Base-by-base conservation (phyloP, 2,888 invertebrate species). In the Sthenelais limicola region DNA sequence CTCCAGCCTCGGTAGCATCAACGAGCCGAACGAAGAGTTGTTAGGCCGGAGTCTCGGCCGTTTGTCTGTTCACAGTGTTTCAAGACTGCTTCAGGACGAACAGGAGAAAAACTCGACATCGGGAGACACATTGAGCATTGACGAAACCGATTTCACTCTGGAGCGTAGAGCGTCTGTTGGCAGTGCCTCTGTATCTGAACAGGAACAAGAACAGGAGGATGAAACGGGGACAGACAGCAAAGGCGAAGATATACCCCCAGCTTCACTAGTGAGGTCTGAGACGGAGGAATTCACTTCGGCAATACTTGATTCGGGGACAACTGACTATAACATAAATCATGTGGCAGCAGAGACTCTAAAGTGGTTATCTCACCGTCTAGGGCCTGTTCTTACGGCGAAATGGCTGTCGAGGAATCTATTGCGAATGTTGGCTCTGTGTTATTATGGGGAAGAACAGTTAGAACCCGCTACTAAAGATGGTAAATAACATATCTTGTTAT, bases 371-470 rank as follows among this genome's bases (percentile, higher is more conserved):
- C 95, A 97, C 88, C 91, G 97, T 76, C 89, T 98, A 24, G 98
- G 98, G 0, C 98, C 98, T 0, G 95, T 98, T 58, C 90, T 98
- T 30, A 96, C 96, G 0, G 95, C 97, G 49, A 92, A 94, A 79
- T 93, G 95, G 89, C 90, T 98, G 33, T 94, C 97, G 0, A 91
- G 95, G 74, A 97, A 97, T 89, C 90, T 99, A 77, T 90, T 98
- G 15, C 92, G 97, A 83, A 97, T 98, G 94, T 89, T 98, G 69
- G 94, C 96, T 0, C 88, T 98, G 2, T 98, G 98, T 88, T 98
- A 97, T 86, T 92, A 95, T 28, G 95, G 85, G 0, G 83, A 84
- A n/a, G 83, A 85, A 67, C 85, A 85, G 73, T 66, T 76, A 18
- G 62, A 71, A 54, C 72, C 49, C 21, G n/a, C 69, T 18, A 9